Base-by-base conservation (phyloP, 2,888 invertebrate genomes). In the Lochmaea crataegi region DNA sequence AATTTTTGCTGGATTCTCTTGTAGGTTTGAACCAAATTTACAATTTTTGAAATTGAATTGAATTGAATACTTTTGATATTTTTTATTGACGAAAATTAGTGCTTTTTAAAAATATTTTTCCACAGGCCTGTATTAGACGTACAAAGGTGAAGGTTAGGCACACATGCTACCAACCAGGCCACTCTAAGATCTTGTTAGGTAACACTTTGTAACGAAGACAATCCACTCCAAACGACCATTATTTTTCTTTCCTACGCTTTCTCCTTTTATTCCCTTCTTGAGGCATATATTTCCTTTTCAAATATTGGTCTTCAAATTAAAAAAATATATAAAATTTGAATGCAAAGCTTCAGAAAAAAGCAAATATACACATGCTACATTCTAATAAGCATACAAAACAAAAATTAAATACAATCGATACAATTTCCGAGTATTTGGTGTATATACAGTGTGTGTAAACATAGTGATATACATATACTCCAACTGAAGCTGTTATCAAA, bases 181-280 rank as follows among this genome's bases (percentile, higher is more conserved):
- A 64, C 70, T 48, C 22, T 48, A 22, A 70, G 70, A 64, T 70
- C 64, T 70, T 70, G 64, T 70, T 64, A 70, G 57, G 45, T 18
- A 26, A 45, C 45, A 70, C 64, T 70, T 64, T 70, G 64, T 57
- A 64, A 70, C 16, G 64, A 57, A 70, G 61, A 53, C 45, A 64
- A 70, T 64, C 56, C 42, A 70, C 70, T 70, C 14, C 42, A 70
- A 70, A 57, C 64, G 45, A 11, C 70, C 70, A 70, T 70, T 61
- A 70, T 70, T 70, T 70, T 70, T 14, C 10, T 64, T 42, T 70
- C 26, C 58, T 41, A 10, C 18, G n/a, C 56, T 45, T 56, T 63
- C 42, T 42, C 42, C 41, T 53, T 42, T 22, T n/a, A 69, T 32
- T 38, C 63, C 51, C 32, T 48, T 56, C 26, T 58, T 11, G 22